phyloP scores from a whole-genome alignment of 2,113 vertebrate genomes.

The Podarcis raffonei region DNA sequence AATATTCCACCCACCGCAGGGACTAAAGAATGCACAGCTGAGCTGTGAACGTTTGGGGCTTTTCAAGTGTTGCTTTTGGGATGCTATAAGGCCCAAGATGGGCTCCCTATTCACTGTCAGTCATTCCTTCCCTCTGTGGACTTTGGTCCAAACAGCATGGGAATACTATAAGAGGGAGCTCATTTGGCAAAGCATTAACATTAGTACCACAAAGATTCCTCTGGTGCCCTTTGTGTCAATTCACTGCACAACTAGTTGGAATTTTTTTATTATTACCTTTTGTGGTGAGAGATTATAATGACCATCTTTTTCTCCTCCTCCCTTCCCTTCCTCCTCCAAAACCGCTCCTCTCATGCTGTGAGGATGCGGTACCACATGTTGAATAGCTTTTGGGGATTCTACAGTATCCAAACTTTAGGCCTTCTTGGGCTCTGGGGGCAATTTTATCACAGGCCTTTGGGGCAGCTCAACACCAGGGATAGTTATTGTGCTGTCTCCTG shows the following conservation, averaged over 20 bases:
- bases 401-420: neutral
- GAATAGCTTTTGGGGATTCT: no score
- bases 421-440: neutral
- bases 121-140: neutral
- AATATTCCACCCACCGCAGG: neutral
- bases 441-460: neutral
- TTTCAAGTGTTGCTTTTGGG: no score
- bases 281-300: neutral
- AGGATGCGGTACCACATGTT: neutral
- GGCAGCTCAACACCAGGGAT: constrained; percentile 40
- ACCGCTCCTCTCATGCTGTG: neutral
- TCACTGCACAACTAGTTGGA: neutral
- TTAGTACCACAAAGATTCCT: no score
- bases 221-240: no score
- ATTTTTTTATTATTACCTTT: no score
- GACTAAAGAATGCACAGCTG: neutral
- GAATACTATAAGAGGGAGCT: neutral
- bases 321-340: neutral
- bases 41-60: no score
- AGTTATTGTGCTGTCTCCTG: constrained; percentile 17
- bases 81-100: no score
- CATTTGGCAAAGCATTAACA: neutral
- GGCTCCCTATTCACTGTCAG: no score
- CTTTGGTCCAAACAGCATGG: neutral
- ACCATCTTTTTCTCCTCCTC: no score